These are phyloP conservation scores for Corticium candelabrum DNA, from an alignment of 37 sponge, comb jelly and placozoan genomes.

Conservation along the genomic window DNA sequence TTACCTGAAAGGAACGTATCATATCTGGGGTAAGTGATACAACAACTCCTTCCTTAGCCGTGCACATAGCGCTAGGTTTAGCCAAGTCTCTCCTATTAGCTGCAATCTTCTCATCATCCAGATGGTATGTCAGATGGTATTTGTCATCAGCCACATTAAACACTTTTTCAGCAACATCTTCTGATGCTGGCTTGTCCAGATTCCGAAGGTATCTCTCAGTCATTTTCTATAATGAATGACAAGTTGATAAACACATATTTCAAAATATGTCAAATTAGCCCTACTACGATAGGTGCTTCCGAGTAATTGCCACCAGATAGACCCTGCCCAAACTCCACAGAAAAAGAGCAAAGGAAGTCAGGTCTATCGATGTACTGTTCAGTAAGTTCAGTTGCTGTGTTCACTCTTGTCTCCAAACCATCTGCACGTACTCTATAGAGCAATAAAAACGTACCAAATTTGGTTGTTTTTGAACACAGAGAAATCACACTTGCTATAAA, in stretches of 20 bases:
- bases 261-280: neutral
- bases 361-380: slow-evolving; percentile 59
- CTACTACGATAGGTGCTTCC: neutral
- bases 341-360: slow-evolving; percentile 61
- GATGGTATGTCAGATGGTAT: slow-evolving; percentile 66
- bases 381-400: slow-evolving; percentile 50
- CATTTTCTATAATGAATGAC: slow-evolving; percentile 26
- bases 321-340: slow-evolving; percentile 17
- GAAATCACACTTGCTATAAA: slow-evolving; percentile 46
- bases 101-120: slow-evolving; percentile 67
- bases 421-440: slow-evolving; percentile 74
- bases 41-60: neutral
- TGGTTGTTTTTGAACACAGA: too few species aligned
- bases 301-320: neutral
- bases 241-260: neutral
- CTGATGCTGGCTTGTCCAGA: slow-evolving; percentile 45
- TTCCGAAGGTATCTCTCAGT: slow-evolving; percentile 68
- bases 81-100: slow-evolving; percentile 57
- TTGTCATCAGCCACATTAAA: slow-evolving; percentile 57
- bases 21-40: neutral
- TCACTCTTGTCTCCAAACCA: slow-evolving; percentile 61
- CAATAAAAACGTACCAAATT: too few species aligned
- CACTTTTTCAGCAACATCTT: slow-evolving; percentile 57
- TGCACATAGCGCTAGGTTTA: slow-evolving; percentile 32
- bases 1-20: neutral